Evolutionary conservation across 2,888 invertebrate genomes (phyloP).

Genomic region (Trichogramma evanescens): DNA sequence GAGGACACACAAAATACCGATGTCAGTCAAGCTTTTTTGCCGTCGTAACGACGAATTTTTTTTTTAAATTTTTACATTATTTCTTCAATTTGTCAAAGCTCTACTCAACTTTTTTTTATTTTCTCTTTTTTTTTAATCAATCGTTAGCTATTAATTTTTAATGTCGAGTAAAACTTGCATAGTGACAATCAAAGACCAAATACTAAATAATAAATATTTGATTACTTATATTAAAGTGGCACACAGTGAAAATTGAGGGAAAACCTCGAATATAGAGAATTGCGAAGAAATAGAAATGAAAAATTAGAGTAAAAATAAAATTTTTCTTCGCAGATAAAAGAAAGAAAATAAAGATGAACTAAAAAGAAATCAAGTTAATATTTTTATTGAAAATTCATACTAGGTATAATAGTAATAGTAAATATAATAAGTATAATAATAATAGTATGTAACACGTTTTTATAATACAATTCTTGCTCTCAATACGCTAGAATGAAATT

Average conservation of each 20-base stretch:
- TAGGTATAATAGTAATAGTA: slow-evolving; percentile 12
- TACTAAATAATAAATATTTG: no score
- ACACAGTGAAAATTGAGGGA: no score
- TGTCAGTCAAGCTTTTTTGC: not conserved
- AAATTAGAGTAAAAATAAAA: not conserved
- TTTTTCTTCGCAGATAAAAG: not conserved
- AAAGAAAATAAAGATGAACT: slow-evolving; percentile 13
- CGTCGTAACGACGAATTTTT: not conserved
- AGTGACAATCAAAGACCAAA: no score
- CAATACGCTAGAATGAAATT: slow-evolving; percentile 22
- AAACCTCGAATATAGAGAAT: no score
- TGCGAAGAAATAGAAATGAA: no score
- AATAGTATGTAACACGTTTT: slow-evolving; percentile 22
- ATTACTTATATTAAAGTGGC: no score
- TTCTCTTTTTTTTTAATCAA: not conserved
- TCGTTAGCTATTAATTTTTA: not conserved
- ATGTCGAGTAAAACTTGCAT: no score
- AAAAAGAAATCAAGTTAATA: slow-evolving; percentile 9
- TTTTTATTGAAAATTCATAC: slow-evolving; percentile 22
- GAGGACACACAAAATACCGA: not conserved
- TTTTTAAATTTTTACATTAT: no score
- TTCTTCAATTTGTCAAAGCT: slow-evolving; percentile 5
- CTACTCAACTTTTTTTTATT: not conserved
- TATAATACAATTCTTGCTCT: slow-evolving; percentile 24
- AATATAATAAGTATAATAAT: no score